Percentiles rank a stretch among this genome's conserved stretches.
phyloP scores from a whole-genome alignment of 2,113 vertebrate species.

The Apodemus speciosus region DNA sequence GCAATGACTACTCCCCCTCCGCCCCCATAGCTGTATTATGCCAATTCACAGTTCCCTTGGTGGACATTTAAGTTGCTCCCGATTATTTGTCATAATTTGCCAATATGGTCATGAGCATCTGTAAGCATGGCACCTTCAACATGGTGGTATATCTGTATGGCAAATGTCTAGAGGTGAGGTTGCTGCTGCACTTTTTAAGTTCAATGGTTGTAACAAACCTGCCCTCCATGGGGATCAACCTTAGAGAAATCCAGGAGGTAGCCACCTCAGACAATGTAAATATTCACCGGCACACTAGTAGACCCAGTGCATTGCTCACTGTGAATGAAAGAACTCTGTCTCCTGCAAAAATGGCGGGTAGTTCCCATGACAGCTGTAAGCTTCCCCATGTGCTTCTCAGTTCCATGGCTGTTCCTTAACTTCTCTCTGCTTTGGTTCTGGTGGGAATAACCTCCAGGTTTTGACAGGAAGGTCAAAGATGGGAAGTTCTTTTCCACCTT shows the following conservation, averaged over 20 bases:
- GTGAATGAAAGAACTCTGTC: neutral
- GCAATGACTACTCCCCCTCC: neutral
- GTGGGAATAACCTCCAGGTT: neutral
- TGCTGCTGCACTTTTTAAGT: neutral
- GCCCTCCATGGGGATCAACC: neutral
- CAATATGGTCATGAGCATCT: neutral
- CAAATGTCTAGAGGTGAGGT: neutral
- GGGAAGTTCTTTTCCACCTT: neutral
- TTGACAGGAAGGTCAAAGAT: neutral
- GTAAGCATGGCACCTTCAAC: neutral
- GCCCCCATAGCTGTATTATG: neutral
- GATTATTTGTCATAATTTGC: neutral
- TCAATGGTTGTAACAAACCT: neutral
- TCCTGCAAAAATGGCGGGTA: neutral
- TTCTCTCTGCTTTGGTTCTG: neutral
- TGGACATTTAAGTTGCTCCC: neutral
- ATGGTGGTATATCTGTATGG: neutral
- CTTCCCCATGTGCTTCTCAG: accelerated
- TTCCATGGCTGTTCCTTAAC: neutral
- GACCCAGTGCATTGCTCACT: neutral
- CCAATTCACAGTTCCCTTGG: neutral
- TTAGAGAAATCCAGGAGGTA: neutral
- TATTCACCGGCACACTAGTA: neutral
- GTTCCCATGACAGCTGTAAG: neutral
- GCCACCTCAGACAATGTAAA: neutral